Evolutionary conservation across 2,888 invertebrate species (phyloP).

Genomic region (Augiades crinisus): DNA sequence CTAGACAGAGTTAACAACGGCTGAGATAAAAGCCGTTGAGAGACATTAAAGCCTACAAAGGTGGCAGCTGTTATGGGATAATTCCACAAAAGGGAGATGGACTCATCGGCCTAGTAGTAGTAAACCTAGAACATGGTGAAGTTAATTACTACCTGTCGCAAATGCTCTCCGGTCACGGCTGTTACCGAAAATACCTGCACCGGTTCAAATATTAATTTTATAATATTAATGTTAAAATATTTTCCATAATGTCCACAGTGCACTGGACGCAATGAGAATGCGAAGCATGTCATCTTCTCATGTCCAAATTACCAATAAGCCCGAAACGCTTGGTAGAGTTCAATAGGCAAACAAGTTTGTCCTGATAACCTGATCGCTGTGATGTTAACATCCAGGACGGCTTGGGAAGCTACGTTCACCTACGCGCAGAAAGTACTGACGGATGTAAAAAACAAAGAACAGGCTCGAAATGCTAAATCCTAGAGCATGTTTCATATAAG

Average conservation of each 20-base stretch:
- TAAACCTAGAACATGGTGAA: not conserved
- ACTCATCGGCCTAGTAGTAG: not conserved
- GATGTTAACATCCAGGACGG: not conserved
- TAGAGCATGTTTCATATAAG: no score
- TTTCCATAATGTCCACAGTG: not conserved
- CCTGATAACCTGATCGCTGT: not conserved
- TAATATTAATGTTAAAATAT: no score
- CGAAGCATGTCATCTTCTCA: not conserved
- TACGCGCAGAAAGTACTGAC: not conserved
- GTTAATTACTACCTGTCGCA: not conserved
- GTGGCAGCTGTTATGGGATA: not conserved
- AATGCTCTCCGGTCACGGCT: not conserved
- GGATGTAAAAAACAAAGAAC: not conserved
- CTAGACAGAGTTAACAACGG: no score
- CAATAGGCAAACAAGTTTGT: not conserved
- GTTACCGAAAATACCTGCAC: not conserved
- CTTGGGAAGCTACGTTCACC: not conserved
- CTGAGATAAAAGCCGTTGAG: no score
- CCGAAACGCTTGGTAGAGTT: no score
- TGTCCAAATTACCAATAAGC: no score
- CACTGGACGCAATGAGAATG: not conserved
- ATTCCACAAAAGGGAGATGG: not conserved
- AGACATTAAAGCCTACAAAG: not conserved
- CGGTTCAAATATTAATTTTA: not conserved
- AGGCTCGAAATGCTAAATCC: no score